phyloP scores from a whole-genome alignment of 2,797 vertebrate genomes.

The Enteromius radiatus region DNA sequence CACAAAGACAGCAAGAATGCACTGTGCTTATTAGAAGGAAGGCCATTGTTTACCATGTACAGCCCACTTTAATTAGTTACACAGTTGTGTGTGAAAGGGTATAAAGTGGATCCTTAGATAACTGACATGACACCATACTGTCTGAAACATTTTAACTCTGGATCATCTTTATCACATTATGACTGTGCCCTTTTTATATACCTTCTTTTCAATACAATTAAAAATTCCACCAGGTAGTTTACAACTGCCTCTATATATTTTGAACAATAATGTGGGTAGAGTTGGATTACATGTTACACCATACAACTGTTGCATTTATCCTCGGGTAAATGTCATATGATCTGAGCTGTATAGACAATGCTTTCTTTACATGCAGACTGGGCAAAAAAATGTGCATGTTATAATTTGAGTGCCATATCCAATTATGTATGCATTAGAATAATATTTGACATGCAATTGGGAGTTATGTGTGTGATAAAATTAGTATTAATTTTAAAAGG shows the following conservation, averaged over 20 bases:
- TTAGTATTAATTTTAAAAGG: neutral
- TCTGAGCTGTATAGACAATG: neutral
- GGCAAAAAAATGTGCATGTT: neutral
- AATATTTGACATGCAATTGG: neutral
- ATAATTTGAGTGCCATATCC: neutral
- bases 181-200: neutral
- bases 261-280: neutral
- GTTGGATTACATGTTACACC: too few relatives aligned
- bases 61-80: slow-evolving; percentile 66
- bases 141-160: slow-evolving; percentile 18
- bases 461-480: neutral
- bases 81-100: slow-evolving; percentile 59
- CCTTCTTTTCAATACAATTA: neutral
- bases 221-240: neutral
- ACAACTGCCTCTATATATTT: neutral
- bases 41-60: slow-evolving; percentile 41
- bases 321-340: neutral
- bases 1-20: slow-evolving; percentile 50
- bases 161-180: neutral
- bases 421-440: neutral
- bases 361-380: neutral
- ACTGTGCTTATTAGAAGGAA: slow-evolving; percentile 56
- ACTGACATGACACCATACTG: slow-evolving; percentile 38
- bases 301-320: slow-evolving; percentile 1
- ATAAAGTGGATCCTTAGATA: slow-evolving; percentile 30